Percentiles rank a stretch among this genome's conserved stretches.
These are phyloP conservation scores for Eremobia ochroleuca DNA, from an alignment of 2,888 invertebrate species.

Conservation along the genomic window DNA sequence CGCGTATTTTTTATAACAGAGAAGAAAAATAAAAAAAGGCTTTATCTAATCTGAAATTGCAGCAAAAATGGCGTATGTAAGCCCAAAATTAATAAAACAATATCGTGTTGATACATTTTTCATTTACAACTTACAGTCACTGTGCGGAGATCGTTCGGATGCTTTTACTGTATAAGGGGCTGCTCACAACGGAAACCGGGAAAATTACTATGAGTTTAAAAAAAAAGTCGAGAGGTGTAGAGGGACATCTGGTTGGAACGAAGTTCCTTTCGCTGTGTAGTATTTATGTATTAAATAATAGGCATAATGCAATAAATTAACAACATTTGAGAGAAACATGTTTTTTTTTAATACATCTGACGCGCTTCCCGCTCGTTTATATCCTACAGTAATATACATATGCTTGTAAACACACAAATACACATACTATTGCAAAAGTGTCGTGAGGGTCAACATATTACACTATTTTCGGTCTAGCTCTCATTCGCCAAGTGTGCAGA, in stretches of 20 bases:
- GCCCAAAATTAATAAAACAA: slow-evolving; percentile 66
- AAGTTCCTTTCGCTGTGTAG: background rate
- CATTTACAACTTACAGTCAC: slow-evolving; percentile 67
- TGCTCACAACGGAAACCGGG: slow-evolving; percentile 1
- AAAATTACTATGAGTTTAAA: background rate
- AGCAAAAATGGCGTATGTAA: slow-evolving; percentile 46
- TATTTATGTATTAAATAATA: background rate
- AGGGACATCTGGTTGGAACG: background rate
- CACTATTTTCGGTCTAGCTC: too few species aligned
- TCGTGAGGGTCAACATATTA: too few species aligned
- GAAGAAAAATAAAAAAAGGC: slow-evolving; percentile 11
- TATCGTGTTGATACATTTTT: slow-evolving; percentile 69
- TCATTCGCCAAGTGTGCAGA: too few species aligned
- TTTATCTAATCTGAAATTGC: slow-evolving; percentile 30
- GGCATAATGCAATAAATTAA: too few species aligned
- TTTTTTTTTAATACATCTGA: too few species aligned
- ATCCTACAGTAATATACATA: too few species aligned
- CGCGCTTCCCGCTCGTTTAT: too few species aligned
- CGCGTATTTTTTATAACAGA: background rate
- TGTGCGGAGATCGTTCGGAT: slow-evolving; percentile 57
- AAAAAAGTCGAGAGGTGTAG: background rate
- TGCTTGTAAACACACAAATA: too few species aligned
- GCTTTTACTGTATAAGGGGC: slow-evolving; percentile 70
- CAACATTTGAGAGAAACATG: too few species aligned
- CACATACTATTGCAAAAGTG: too few species aligned